A percentile compares a stretch with the other conserved stretches of the same genome.
These are phyloP conservation scores for Poecilobothrus nobilitatus DNA, from an alignment of 2,888 invertebrate species.

Conservation along the genomic window DNA sequence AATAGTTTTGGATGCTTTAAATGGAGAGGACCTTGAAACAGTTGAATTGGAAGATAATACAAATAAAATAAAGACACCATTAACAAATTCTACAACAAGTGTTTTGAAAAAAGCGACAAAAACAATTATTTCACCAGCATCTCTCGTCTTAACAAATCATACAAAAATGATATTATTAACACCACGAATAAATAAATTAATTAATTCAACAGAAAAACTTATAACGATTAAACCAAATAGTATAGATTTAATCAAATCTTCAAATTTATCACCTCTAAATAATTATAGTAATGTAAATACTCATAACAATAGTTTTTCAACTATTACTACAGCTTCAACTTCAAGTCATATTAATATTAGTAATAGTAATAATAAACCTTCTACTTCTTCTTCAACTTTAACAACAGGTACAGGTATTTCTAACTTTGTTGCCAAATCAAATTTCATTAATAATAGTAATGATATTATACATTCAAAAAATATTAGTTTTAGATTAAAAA, in stretches of 20 bases:
- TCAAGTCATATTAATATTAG: slow-evolving; percentile 22
- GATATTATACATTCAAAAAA: slow-evolving; percentile 27
- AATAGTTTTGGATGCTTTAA: slow-evolving; percentile 37
- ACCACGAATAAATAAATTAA: slow-evolving; percentile 4
- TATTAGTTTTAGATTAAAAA: slow-evolving; percentile 20
- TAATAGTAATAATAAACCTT: slow-evolving; percentile 22
- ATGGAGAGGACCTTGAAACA: slow-evolving; percentile 23
- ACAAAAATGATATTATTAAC: background rate
- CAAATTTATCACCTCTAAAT: slow-evolving; percentile 9
- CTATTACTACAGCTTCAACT: slow-evolving; percentile 22
- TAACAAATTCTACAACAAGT: slow-evolving; percentile 11
- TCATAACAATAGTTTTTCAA: slow-evolving; percentile 22
- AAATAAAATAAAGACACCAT: slow-evolving; percentile 11
- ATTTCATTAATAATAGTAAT: slow-evolving; percentile 19
- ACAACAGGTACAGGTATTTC: slow-evolving; percentile 20
- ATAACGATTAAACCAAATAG: background rate
- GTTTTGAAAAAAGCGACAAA: background rate
- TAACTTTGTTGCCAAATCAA: slow-evolving; percentile 19
- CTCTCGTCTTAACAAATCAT: slow-evolving; percentile 13
- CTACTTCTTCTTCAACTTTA: slow-evolving; percentile 18
- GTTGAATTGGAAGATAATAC: slow-evolving; percentile 8
- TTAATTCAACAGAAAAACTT: background rate
- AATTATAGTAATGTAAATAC: slow-evolving; percentile 19
- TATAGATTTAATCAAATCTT: background rate
- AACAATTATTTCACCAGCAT: slow-evolving; percentile 14